These are phyloP conservation scores for Nesoenas mayeri DNA, from an alignment of 2,113 vertebrate species.

Conservation along the genomic window DNA sequence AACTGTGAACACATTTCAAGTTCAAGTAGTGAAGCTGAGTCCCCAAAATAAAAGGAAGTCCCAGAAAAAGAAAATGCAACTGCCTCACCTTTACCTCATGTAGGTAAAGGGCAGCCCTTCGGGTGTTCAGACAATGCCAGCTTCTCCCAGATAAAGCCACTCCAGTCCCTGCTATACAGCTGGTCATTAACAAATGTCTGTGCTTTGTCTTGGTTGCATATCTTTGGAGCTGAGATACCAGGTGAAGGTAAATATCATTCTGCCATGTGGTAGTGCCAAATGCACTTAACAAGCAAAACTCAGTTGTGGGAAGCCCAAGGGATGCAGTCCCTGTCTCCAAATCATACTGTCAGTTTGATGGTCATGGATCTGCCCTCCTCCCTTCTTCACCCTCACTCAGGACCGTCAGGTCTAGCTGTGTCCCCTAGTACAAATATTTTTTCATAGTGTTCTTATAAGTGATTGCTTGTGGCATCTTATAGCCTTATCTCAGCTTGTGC, in stretches of 20 bases:
- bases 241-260: neutral
- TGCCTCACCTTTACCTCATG: neutral
- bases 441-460: constrained; percentile 63
- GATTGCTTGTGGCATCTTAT: constrained; percentile 81
- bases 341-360: neutral
- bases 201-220: neutral
- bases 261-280: neutral
- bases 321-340: neutral
- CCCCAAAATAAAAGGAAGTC: neutral
- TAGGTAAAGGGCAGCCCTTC: neutral
- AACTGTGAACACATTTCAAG: neutral
- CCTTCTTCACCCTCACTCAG: neutral
- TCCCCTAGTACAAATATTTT: constrained; percentile 48
- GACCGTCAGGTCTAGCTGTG: neutral
- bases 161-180: neutral
- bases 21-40: neutral
- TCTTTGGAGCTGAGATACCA: neutral
- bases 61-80: neutral
- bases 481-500: constrained; percentile 92
- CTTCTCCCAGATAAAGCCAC: neutral
- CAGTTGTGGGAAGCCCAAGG: neutral
- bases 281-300: neutral
- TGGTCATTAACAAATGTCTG: fast-evolving
- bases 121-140: neutral
- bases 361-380: neutral